Percentiles rank a stretch among this genome's conserved stretches.
Evolutionary conservation across 2,888 invertebrate species (phyloP).

Genomic region (Oscheius sp.): DNA sequence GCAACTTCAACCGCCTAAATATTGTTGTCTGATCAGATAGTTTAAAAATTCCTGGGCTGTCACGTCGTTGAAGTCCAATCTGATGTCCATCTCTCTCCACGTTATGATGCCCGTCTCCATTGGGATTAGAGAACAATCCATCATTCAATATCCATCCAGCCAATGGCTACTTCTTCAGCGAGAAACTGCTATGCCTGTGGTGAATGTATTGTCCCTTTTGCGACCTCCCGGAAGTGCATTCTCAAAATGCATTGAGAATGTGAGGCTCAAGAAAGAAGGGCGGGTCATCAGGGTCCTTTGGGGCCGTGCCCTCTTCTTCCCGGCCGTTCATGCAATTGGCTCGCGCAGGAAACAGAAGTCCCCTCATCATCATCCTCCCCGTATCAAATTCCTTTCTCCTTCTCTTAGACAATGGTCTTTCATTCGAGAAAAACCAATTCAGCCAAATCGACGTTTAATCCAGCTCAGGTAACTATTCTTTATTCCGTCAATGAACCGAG

Average conservation of each 20-base stretch:
- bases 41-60: too few species aligned
- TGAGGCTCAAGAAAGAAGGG: neutral
- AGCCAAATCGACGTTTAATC: conserved; percentile 44
- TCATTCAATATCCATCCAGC: too few species aligned
- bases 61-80: too few species aligned
- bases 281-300: conserved; percentile 6
- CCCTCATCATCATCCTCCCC: conserved; percentile 24
- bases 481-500: neutral
- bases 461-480: conserved; percentile 39
- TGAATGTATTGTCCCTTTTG: too few species aligned
- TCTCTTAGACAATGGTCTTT: conserved; percentile 44
- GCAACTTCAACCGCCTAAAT: too few species aligned
- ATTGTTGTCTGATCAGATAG: too few species aligned
- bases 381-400: conserved; percentile 10
- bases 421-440: conserved; percentile 45
- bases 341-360: conserved; percentile 29
- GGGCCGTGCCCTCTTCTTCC: conserved; percentile 11
- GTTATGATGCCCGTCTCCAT: too few species aligned
- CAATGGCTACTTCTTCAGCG: too few species aligned
- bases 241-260: neutral
- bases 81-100: too few species aligned
- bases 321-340: conserved; percentile 30
- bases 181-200: too few species aligned
- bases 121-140: too few species aligned
- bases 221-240: too few species aligned